phyloP scores from a whole-genome alignment of 2,888 invertebrate genomes.

The Tanypteryx hageni region DNA sequence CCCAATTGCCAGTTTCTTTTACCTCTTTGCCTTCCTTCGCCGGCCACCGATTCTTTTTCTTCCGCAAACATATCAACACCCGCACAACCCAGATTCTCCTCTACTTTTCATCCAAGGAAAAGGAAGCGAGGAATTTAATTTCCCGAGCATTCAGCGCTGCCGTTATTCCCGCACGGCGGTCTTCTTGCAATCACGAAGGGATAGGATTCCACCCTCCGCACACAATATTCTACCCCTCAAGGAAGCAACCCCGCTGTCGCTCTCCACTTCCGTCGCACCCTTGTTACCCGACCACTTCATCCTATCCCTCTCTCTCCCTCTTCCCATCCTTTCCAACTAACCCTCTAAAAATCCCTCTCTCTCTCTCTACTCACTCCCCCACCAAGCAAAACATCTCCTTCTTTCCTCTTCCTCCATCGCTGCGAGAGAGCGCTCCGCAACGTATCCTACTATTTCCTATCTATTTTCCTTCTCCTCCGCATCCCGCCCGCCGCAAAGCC shows the following conservation, averaged over 20 bases:
- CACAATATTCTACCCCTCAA: conserved; percentile 7
- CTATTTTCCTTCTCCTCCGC: background rate
- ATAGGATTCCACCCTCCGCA: conserved; percentile 16
- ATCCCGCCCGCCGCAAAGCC: background rate
- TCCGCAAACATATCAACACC: conserved; percentile 1
- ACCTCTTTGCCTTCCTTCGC: background rate
- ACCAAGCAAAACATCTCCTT: background rate
- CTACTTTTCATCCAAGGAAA: background rate
- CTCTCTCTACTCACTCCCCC: background rate
- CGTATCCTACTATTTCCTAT: background rate
- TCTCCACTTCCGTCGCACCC: too few relatives aligned
- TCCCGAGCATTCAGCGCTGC: conserved; percentile 16
- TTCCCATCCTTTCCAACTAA: background rate
- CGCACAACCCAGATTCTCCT: background rate
- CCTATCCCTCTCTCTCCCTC: background rate
- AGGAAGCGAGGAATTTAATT: background rate
- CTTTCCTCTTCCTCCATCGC: background rate
- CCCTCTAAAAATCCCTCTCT: background rate
- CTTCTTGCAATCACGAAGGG: conserved; percentile 19
- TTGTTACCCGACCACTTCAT: background rate
- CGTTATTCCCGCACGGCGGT: conserved; percentile 10
- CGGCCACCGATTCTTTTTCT: background rate
- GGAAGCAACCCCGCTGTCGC: background rate
- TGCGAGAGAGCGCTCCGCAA: background rate
- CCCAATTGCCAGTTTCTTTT: background rate